A percentile compares a stretch with the other conserved stretches of the same genome.
Evolutionary conservation across 2,113 vertebrate genomes (phyloP).

Genomic region (Maccullochella peelii): DNA sequence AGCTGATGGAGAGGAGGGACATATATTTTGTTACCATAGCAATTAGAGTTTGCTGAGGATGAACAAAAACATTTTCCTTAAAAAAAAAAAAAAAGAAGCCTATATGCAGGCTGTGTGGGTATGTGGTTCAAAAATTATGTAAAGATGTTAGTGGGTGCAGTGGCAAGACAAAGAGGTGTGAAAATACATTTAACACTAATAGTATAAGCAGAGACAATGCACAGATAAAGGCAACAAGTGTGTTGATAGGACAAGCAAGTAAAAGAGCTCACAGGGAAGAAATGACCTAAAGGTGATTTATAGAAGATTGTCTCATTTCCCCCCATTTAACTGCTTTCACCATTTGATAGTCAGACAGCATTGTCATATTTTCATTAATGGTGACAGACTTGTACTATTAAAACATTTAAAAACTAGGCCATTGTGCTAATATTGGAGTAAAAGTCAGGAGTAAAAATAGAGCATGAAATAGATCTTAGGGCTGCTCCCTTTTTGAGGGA

Average conservation of each 20-base stretch:
- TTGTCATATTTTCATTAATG: constrained; percentile 58
- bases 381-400: constrained; percentile 60
- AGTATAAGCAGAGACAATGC: constrained; percentile 29
- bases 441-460: constrained; percentile 84
- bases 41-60: constrained; percentile 76
- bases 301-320: not conserved
- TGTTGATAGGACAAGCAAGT: not conserved
- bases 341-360: constrained; percentile 17
- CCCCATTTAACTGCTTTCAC: not conserved
- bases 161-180: constrained; percentile 42
- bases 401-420: constrained; percentile 80
- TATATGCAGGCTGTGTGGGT: constrained; percentile 69
- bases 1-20: constrained; percentile 73
- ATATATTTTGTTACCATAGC: constrained; percentile 82
- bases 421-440: constrained; percentile 84
- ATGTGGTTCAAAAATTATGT: constrained; percentile 68
- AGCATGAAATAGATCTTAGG: constrained; percentile 86
- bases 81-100: constrained; percentile 13
- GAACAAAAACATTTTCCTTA: constrained; percentile 42
- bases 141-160: constrained; percentile 71
- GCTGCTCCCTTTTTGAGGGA: constrained; percentile 80
- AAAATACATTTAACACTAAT: constrained; percentile 54
- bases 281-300: not conserved
- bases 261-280: not conserved
- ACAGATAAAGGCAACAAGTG: constrained; percentile 44